Evolutionary conservation across 2,113 vertebrate genomes (phyloP).

Genomic region (Dasypus novemcinctus): DNA sequence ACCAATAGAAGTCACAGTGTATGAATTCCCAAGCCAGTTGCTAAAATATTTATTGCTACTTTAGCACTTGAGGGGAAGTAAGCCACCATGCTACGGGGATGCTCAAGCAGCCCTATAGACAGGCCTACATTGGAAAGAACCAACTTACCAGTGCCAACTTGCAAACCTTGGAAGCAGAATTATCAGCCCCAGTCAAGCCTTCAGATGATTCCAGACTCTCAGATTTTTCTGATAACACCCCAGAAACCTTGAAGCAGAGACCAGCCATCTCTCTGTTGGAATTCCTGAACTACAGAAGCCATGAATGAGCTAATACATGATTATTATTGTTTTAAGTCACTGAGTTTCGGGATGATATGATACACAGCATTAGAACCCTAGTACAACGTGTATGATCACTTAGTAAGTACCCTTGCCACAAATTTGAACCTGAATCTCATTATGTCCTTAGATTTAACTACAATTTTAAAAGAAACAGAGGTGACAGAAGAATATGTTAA

Average conservation of each 20-base stretch:
- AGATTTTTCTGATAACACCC: background rate
- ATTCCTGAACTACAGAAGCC: background rate
- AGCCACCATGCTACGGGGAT: background rate
- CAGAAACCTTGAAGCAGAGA: background rate
- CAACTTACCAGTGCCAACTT: background rate
- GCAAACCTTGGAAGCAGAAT: background rate
- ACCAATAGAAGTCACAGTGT: background rate
- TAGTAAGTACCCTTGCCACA: background rate
- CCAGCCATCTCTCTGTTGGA: background rate
- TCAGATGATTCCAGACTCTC: background rate
- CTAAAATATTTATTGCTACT: background rate
- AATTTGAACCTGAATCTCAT: slow-evolving; percentile 6
- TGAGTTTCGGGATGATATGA: background rate
- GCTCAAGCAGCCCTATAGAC: background rate
- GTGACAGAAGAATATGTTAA: background rate
- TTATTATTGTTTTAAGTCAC: background rate
- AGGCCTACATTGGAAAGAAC: background rate
- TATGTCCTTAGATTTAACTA: slow-evolving; percentile 17
- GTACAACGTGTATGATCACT: background rate
- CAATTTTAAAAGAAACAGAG: background rate
- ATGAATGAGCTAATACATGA: background rate
- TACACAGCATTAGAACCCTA: background rate
- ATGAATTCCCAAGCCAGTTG: background rate
- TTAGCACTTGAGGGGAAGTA: background rate
- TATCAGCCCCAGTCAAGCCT: background rate